Conservation (phyloP, 2,888 invertebrate genomes). For the Rugalucina vietnamica region DNA sequence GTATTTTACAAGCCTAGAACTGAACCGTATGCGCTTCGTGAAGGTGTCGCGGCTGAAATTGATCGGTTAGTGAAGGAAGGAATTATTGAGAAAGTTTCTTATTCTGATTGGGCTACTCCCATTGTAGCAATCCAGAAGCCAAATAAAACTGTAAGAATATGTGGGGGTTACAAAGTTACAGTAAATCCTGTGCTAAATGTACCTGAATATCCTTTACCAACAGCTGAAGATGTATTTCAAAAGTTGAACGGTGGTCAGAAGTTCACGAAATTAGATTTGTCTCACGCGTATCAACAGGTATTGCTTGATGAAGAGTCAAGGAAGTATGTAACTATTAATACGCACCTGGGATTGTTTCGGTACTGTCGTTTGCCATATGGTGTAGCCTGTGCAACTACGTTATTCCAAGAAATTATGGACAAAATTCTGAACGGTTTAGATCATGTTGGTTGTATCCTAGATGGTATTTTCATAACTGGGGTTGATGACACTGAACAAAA, state of each 20-base stretch:
- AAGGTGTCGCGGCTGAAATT: conserved; percentile 8
- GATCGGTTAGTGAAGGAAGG: conserved; percentile 17
- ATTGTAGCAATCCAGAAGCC: neutral
- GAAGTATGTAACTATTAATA: neutral
- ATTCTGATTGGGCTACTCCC: conserved; percentile 29
- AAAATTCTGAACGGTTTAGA: conserved; percentile 28
- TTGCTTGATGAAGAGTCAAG: neutral
- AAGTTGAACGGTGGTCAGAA: neutral
- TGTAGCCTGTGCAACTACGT: conserved; percentile 17
- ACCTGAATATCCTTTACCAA: conserved; percentile 4
- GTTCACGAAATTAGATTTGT: neutral
- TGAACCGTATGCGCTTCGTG: conserved; percentile 26
- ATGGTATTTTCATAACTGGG: conserved; percentile 32
- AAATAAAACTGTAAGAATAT: conserved; percentile 32
- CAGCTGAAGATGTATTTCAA: neutral
- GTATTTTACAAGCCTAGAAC: conserved; percentile 20
- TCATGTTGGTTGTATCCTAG: conserved; percentile 27
- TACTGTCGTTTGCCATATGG: conserved; percentile 30
- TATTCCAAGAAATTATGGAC: conserved; percentile 29
- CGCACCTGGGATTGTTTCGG: conserved; percentile 20
- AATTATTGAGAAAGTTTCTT: conserved; percentile 20
- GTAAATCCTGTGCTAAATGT: conserved; percentile 31
- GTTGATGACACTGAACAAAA: conserved; percentile 24
- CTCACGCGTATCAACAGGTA: conserved; percentile 13
- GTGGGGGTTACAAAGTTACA: conserved; percentile 36